Evolutionary conservation across 2,113 vertebrate species (phyloP).

Genomic region (Gila orcuttii): DNA sequence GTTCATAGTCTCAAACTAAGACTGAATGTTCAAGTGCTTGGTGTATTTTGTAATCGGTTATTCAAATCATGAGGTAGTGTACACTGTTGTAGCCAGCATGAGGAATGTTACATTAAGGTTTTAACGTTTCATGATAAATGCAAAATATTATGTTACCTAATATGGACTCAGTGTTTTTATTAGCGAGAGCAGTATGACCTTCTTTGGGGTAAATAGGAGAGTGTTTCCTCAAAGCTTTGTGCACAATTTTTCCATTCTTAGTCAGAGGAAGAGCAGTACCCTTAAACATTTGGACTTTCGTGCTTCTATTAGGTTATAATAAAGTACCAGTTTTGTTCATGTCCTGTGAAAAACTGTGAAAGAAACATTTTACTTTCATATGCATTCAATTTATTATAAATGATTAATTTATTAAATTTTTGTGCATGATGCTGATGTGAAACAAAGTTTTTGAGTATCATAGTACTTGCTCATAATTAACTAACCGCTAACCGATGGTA

Average conservation of each 20-base stretch:
- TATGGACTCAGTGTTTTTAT: not conserved
- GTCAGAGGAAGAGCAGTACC: not conserved
- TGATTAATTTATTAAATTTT: no score
- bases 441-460: no score
- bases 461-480: no score
- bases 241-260: not conserved
- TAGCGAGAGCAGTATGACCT: not conserved
- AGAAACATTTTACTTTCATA: no score
- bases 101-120: not conserved
- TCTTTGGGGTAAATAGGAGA: not conserved
- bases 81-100: not conserved
- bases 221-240: not conserved
- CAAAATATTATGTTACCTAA: not conserved
- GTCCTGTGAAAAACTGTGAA: not conserved
- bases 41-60: not conserved
- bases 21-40: slow-evolving; percentile 16
- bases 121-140: not conserved
- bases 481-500: no score
- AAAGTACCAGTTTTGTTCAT: not conserved
- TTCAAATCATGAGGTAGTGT: not conserved
- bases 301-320: not conserved
- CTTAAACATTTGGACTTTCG: not conserved
- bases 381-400: no score
- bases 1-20: not conserved
- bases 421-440: no score